Conservation (phyloP, 2,113 vertebrate species). For the Polyodon spathula region DNA sequence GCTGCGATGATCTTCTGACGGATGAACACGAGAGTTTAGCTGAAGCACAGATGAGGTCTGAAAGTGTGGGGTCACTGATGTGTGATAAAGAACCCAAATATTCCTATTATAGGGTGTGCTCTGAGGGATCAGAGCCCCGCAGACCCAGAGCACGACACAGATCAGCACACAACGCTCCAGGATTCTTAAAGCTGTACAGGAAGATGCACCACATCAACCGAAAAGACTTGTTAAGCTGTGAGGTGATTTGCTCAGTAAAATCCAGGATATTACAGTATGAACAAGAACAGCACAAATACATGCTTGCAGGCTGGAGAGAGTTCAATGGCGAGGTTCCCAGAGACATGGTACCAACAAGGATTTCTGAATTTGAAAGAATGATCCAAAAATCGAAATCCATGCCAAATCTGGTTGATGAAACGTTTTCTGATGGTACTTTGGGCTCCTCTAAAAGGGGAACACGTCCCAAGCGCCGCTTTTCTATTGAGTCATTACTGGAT, state of each 20-base stretch:
- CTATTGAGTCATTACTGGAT: conserved; percentile 81
- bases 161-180: conserved; percentile 70
- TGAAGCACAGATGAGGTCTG: conserved; percentile 64
- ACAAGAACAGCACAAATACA: conserved; percentile 60
- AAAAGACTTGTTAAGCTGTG: conserved; percentile 74
- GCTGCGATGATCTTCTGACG: conserved; percentile 74
- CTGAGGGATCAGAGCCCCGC: conserved; percentile 24
- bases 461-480: conserved; percentile 76
- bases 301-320: conserved; percentile 53
- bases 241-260: conserved; percentile 84
- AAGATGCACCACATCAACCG: conserved; percentile 93
- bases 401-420: conserved; percentile 81
- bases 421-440: conserved; percentile 63
- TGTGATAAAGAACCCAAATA: conserved; percentile 63
- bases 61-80: conserved; percentile 75
- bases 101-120: conserved; percentile 37
- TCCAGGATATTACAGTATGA: conserved; percentile 83
- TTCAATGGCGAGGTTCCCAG: conserved; percentile 76
- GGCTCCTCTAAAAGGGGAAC: conserved; percentile 70
- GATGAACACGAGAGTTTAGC: conserved; percentile 55
- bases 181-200: conserved; percentile 85
- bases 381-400: conserved; percentile 93
- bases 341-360: conserved; percentile 80
- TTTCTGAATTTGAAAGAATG: conserved; percentile 80
- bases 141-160: conserved; percentile 63